phyloP scores from a whole-genome alignment of 2,797 vertebrate genomes.

The Phyllotis vaccarum region DNA sequence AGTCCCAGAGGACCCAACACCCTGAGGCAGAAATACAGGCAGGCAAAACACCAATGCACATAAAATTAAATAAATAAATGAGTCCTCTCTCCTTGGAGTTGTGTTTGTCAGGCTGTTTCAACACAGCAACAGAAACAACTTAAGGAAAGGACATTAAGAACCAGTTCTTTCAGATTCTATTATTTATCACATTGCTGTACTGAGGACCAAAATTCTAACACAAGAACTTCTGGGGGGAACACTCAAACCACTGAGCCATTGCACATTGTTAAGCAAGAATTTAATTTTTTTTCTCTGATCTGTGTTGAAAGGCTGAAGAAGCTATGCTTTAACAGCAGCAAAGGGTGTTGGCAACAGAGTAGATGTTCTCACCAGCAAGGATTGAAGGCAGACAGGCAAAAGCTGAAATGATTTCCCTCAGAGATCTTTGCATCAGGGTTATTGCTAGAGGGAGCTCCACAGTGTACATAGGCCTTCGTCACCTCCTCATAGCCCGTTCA shows the following conservation, averaged over 20 bases:
- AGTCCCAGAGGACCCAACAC: too few species aligned
- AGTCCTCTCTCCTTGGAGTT: neutral
- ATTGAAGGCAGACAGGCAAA: neutral
- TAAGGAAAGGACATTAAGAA: neutral
- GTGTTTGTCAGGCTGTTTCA: neutral
- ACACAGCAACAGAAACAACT: neutral
- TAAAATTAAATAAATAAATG: neutral
- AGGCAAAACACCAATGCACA: too few species aligned
- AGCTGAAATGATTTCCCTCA: neutral
- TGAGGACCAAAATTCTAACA: neutral
- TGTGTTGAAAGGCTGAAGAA: neutral
- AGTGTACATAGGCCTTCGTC: neutral
- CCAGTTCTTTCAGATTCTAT: neutral
- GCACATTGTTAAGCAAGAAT: neutral
- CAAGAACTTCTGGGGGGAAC: neutral
- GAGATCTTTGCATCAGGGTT: neutral
- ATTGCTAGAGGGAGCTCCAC: neutral
- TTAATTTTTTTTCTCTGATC: neutral
- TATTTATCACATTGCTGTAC: neutral
- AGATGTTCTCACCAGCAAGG: too few species aligned
- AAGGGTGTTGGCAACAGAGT: neutral
- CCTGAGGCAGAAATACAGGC: too few species aligned
- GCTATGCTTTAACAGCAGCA: neutral
- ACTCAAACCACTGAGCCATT: neutral
- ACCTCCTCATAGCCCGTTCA: neutral